Base-by-base conservation (phyloP, 2,797 vertebrate species). In the Onychomys leucogaster region DNA sequence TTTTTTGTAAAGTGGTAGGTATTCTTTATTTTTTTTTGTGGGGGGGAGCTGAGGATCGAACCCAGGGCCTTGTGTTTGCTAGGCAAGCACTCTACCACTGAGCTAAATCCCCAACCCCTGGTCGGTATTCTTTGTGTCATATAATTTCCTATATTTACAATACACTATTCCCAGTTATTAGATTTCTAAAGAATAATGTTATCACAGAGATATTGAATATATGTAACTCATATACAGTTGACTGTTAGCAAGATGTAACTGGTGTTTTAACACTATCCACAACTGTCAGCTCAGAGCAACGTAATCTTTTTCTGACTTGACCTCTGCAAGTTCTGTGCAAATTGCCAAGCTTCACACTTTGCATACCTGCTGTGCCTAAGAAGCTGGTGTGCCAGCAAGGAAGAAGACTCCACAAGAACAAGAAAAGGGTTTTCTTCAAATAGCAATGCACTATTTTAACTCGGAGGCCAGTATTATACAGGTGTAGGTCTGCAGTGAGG, bases 301-400 rank as follows among this genome's bases (percentile, higher is more conserved):
- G 41, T 43, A 57, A 59, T 88, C 93, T 78, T 98, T 97, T 97
- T 96, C 80, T 0, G 52, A 6, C 73, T 91, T 94, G 75, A 57
- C 32, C 88, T 67, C 96, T 13, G 29, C 46, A 55, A 13, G 49
- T 65, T 67, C 8, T 0, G 27, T 93, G 34, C 55, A 82, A 12
- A 32, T 46, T 94, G 85, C n/a, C 93, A 69, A 59, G 57, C 34
- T 76, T 97, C 32, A 32, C 23, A 55, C 41, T 89, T 52, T 90
- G 83, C 78, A 34, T 41, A 29, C 32, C 69, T 49, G 16, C 7
- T 43, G 61, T 94, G 49, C 37, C 93, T 76, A 43, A 49, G 37
- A 91, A 90, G 90, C 65, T 89, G 37, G 80, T 67, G 46, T 59
- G 52, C 49, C 84, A 61, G 34, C 71, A 43, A 88, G 82, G 52